Conservation (phyloP, 2,113 vertebrate species). For the Chauna torquata region DNA sequence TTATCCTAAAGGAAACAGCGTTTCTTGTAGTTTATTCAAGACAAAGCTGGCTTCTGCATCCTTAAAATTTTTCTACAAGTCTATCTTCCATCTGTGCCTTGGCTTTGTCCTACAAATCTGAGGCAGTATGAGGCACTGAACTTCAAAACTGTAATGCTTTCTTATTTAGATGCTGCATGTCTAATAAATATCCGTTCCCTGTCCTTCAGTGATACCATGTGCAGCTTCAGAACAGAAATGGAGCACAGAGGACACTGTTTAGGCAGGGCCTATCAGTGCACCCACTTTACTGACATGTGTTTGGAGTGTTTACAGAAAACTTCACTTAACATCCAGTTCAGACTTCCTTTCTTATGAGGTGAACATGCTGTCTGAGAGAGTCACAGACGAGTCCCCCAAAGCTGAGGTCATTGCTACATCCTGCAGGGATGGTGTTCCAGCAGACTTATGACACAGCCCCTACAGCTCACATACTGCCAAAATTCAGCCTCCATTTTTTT, state of each 20-base stretch:
- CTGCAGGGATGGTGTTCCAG: not conserved
- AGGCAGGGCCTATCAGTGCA: not conserved
- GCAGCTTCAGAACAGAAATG: not conserved
- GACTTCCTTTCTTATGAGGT: not conserved
- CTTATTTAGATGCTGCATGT: not conserved
- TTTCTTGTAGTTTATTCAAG: slow-evolving; percentile 76
- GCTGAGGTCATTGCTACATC: not conserved
- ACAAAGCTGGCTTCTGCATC: slow-evolving; percentile 78
- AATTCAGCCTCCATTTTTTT: not conserved
- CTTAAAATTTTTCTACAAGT: slow-evolving; percentile 71
- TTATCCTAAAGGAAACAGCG: slow-evolving; percentile 73
- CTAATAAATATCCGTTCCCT: slow-evolving; percentile 2
- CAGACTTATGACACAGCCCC: not conserved
- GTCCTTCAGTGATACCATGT: not conserved
- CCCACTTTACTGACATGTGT: not conserved
- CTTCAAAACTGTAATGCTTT: slow-evolving; percentile 17
- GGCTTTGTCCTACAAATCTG: slow-evolving; percentile 69
- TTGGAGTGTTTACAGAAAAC: not conserved
- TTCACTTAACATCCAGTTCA: not conserved
- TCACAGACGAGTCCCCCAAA: not conserved
- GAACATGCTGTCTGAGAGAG: not conserved
- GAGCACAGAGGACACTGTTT: not conserved
- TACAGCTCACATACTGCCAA: not conserved
- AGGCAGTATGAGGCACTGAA: slow-evolving; percentile 57
- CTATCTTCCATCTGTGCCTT: slow-evolving; percentile 79